Evolutionary conservation across 2,888 invertebrate species (phyloP), one percentile per base, ranked within the genome.

Genomic region (Microctonus hyperodae): DNA sequence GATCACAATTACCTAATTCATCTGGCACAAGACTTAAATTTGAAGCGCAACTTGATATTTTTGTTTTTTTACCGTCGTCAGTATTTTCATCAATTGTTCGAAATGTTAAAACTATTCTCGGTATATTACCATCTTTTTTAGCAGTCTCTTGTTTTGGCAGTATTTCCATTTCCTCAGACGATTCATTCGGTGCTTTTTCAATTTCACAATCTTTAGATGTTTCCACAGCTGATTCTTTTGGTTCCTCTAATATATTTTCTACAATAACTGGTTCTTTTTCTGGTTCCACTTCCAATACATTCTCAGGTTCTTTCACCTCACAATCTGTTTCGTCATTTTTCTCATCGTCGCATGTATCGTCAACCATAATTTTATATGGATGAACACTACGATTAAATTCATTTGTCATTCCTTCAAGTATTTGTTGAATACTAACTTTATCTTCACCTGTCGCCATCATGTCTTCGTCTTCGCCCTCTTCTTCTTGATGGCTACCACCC

Each of bases 81-180:
- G 83, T 84, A 62, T 82, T 82, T 60, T 84, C 84, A 63, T 85
- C 84, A 62, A 82, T 82, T 0, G 89, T 88, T n/a, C 89, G 85
- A 71, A 90, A 88, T 0, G 89, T 90, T 35, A 90, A 79, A 9
- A 90, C 88, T 67, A 90, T 89, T 50, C 89, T 86, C 2, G 89
- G 89, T 76, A 88, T 88, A 51, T 76, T 80, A 10, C 75, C 78
- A 40, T 83, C 81, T 53, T 83, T 83, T 28, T 77, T 80, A 1
- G 64, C 4, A 10, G 23, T 53, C 23, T 77, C 76, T 6, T 67
- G 75, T 58, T 76, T 76, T 0, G 48, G 69, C 68, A 64, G 69
- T 67, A 62, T 72, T 72, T 53, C 31, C 3, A 62, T 50, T 25
- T 74, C 74, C 5, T 74, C 72, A 0, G 11, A 13, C 13, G 25